Evolutionary conservation across 2,888 invertebrate species (phyloP).

Genomic region (Gortyna flavago): DNA sequence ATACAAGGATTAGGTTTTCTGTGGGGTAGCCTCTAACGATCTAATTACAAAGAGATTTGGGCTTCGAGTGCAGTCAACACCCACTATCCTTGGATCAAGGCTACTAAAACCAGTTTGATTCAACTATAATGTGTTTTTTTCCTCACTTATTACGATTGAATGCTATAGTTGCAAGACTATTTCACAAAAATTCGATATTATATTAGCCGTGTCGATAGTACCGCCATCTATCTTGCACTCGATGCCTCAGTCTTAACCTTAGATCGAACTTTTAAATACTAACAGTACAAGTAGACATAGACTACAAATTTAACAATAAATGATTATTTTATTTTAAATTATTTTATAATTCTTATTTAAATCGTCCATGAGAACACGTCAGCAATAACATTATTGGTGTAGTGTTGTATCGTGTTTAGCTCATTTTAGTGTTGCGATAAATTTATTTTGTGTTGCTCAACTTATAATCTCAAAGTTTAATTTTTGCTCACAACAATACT

Average conservation of each 20-base stretch:
- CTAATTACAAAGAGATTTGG: constrained; percentile 21
- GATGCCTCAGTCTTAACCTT: constrained; percentile 19
- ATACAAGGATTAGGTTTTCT: constrained; percentile 10
- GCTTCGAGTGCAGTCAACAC: constrained; percentile 18
- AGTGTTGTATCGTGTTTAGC: constrained; percentile 54
- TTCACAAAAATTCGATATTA: background rate
- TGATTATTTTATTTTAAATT: constrained; percentile 23
- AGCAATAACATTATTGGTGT: constrained; percentile 56
- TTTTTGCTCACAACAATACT: constrained; percentile 53
- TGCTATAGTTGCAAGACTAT: background rate
- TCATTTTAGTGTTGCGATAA: constrained; percentile 54
- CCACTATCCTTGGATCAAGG: background rate
- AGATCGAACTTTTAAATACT: constrained; percentile 48
- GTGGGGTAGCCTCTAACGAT: constrained; percentile 13
- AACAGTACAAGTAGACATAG: constrained; percentile 69
- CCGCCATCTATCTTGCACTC: constrained; percentile 16
- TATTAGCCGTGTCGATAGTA: background rate
- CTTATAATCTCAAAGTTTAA: constrained; percentile 66
- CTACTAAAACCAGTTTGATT: background rate
- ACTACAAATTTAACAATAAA: constrained; percentile 34
- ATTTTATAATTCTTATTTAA: constrained; percentile 30
- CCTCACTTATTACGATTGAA: background rate
- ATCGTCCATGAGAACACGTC: constrained; percentile 35
- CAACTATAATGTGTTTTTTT: background rate
- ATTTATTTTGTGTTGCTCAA: constrained; percentile 70